Percentiles rank a stretch among this genome's conserved stretches.
Conservation (phyloP, 2,113 vertebrate genomes). For the Alectura lathami region DNA sequence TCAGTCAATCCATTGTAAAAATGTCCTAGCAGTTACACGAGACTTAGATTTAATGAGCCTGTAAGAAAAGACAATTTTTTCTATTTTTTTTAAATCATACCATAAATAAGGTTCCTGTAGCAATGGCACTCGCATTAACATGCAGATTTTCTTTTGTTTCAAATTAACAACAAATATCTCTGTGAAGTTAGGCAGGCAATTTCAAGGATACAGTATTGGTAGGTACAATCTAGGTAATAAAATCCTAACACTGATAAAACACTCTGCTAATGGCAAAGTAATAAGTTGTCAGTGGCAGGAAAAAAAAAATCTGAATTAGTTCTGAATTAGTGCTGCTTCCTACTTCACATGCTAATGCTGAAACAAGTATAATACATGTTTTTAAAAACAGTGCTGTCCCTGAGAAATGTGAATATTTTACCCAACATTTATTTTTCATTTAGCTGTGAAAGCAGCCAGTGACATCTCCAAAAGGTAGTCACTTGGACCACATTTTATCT, state of each 20-base stretch:
- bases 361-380: background rate
- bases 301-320: background rate
- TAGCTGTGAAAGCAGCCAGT: background rate
- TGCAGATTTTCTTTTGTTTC: conserved; percentile 65
- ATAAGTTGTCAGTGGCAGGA: background rate
- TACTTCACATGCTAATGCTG: background rate
- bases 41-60: conserved; percentile 80
- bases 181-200: background rate
- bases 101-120: conserved; percentile 77
- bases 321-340: background rate
- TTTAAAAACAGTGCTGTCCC: background rate
- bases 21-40: conserved; percentile 81
- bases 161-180: background rate
- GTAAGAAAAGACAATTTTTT: conserved; percentile 52
- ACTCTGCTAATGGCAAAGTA: background rate
- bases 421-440: background rate
- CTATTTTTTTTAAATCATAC: conserved; percentile 22
- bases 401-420: background rate
- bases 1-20: conserved; percentile 82
- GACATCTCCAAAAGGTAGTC: background rate
- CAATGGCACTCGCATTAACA: conserved; percentile 60
- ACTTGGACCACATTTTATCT: background rate
- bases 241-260: background rate
- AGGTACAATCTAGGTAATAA: background rate
- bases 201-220: background rate